phyloP scores from a whole-genome alignment of 2,797 vertebrate species.

The Phrynocephalus forsythii region DNA sequence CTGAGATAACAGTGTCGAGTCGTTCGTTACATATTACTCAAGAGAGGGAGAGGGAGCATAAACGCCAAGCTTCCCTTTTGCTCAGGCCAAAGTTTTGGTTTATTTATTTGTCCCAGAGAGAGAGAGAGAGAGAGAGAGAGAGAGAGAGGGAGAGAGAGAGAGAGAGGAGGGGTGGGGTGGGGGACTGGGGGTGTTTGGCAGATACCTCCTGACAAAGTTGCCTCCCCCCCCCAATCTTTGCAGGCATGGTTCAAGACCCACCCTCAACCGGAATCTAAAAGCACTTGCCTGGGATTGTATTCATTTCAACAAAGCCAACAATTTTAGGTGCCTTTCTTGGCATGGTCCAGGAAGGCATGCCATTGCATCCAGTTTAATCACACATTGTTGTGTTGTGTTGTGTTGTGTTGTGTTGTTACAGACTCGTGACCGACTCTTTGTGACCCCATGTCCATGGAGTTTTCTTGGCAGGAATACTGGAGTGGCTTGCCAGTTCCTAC shows the following conservation, averaged over 20 bases:
- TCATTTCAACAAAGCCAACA: neutral
- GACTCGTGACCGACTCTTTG: too few relatives aligned
- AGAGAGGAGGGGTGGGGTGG: too few relatives aligned
- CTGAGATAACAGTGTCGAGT: conserved; percentile 66
- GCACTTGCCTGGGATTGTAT: neutral
- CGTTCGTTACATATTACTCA: conserved; percentile 64
- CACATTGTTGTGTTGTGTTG: too few relatives aligned
- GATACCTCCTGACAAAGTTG: neutral
- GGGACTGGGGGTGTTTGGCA: neutral
- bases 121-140: neutral
- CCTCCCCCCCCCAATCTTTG: neutral
- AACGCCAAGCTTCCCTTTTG: conserved; percentile 23
- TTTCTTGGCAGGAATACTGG: too few relatives aligned
- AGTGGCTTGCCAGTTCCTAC: too few relatives aligned
- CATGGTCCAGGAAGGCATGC: neutral
- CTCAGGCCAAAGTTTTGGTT: conserved; percentile 16
- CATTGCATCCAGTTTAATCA: neutral
- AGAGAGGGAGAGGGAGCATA: conserved; percentile 19
- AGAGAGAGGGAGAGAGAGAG: neutral
- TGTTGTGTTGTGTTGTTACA: too few relatives aligned
- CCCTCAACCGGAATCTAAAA: neutral
- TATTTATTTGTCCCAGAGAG: conserved; percentile 38
- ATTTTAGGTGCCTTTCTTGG: neutral
- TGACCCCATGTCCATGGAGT: too few relatives aligned
- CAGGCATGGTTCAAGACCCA: neutral